Percentiles rank a stretch among this genome's conserved stretches.
These are phyloP conservation scores for Odontamblyopus rebecca DNA, from an alignment of 2,797 vertebrate genomes.

Conservation along the genomic window DNA sequence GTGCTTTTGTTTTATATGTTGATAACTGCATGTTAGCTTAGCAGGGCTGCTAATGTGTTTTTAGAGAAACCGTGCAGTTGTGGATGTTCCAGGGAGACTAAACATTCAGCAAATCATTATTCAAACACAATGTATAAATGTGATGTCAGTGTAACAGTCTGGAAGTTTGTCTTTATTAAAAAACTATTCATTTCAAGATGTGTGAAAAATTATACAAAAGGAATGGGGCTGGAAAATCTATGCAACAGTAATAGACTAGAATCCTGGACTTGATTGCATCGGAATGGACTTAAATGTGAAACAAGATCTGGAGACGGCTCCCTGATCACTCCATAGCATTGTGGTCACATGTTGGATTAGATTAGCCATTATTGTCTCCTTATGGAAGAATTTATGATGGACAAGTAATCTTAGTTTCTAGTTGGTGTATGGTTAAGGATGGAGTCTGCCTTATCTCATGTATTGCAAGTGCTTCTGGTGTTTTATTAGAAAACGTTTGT, in stretches of 20 bases:
- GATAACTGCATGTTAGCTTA: conserved; percentile 44
- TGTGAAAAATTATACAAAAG: not conserved
- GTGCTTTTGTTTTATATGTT: conserved; percentile 26
- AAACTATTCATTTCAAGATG: not conserved
- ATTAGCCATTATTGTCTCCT: too few relatives aligned
- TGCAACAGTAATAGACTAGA: not conserved
- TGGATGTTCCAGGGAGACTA: conserved; percentile 32
- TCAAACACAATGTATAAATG: conserved; percentile 29
- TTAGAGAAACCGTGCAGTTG: conserved; percentile 38
- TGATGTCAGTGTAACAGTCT: conserved; percentile 24
- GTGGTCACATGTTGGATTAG: too few relatives aligned
- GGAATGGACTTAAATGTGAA: not conserved
- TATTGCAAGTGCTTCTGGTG: too few relatives aligned
- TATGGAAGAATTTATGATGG: too few relatives aligned
- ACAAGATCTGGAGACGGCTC: too few relatives aligned
- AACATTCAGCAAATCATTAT: conserved; percentile 33
- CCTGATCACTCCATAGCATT: too few relatives aligned
- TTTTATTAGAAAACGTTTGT: not conserved
- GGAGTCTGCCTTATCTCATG: not conserved
- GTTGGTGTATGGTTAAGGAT: not conserved
- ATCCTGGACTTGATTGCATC: conserved; percentile 3
- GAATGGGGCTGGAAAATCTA: not conserved
- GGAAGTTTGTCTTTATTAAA: conserved; percentile 6
- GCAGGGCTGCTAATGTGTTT: conserved; percentile 19
- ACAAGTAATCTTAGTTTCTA: too few relatives aligned